Evolutionary conservation across 2,797 vertebrate genomes (phyloP).

Genomic region (Lepus oiostolus): DNA sequence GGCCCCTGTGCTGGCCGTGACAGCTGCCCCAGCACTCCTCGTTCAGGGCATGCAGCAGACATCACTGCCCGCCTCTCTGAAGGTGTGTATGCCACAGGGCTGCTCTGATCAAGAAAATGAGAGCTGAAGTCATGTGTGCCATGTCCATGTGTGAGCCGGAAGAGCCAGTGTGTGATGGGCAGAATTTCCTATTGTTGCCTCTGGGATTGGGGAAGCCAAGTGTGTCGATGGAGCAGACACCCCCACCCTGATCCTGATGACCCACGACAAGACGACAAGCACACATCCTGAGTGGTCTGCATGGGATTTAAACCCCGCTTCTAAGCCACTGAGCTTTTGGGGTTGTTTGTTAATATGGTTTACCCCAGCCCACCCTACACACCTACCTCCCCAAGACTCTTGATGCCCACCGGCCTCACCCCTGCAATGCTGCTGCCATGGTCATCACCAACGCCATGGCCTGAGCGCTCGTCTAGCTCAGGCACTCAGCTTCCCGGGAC

Average conservation of each 20-base stretch:
- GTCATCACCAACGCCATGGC: not conserved
- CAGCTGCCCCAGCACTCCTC: not conserved
- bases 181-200: not conserved
- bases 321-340: not conserved
- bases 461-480: not conserved
- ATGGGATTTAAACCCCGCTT: not conserved
- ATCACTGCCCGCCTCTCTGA: not conserved
- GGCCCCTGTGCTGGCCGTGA: not conserved
- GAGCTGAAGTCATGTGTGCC: not conserved
- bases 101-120: not conserved
- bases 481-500: not conserved
- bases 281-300: not conserved
- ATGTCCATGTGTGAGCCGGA: fast-evolving
- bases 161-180: not conserved
- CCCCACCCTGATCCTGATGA: no score
- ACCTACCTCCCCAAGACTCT: not conserved
- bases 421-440: not conserved
- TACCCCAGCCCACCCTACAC: not conserved
- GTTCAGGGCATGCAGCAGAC: not conserved
- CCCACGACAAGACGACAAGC: no score
- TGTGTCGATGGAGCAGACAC: not conserved
- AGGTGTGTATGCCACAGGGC: not conserved
- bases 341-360: not conserved
- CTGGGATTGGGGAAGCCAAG: not conserved
- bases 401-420: fast-evolving